These are phyloP conservation scores for Potamilus streckersoni DNA, from an alignment of 1,140 invertebrate species.

Conservation along the genomic window DNA sequence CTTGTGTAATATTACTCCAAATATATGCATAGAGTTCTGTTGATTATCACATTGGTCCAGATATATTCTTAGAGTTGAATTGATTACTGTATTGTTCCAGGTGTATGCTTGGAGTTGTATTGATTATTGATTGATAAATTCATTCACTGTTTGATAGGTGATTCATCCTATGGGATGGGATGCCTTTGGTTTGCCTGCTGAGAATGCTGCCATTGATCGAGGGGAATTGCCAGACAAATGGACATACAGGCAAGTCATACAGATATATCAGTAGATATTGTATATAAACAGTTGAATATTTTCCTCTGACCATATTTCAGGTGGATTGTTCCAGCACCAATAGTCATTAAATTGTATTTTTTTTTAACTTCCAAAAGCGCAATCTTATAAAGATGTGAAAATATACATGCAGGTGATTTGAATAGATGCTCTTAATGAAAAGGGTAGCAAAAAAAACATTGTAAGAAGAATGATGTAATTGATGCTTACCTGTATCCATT, in stretches of 20 bases:
- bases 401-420: no score
- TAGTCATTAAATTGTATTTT: no score
- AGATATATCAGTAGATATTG: neutral
- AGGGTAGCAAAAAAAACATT: no score
- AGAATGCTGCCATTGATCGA: constrained; percentile 96
- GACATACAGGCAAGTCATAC: constrained; percentile 76
- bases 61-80: neutral
- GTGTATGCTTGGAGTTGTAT: neutral
- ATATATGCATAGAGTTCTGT: neutral
- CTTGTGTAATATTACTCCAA: no score
- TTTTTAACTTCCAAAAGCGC: no score
- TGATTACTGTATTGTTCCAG: neutral
- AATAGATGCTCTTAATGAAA: no score
- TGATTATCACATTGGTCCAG: neutral
- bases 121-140: neutral
- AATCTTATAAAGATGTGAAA: no score
- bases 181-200: constrained; percentile 98
- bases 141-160: constrained; percentile 31
- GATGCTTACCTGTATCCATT: no score
- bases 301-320: no score
- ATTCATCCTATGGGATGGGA: constrained; percentile 92
- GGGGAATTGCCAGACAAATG: constrained; percentile 83
- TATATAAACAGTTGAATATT: no score
- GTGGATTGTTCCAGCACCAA: no score
- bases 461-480: no score